These are phyloP conservation scores for Rhynchonycteris naso DNA, from an alignment of 2,797 vertebrate genomes.

Conservation along the genomic window DNA sequence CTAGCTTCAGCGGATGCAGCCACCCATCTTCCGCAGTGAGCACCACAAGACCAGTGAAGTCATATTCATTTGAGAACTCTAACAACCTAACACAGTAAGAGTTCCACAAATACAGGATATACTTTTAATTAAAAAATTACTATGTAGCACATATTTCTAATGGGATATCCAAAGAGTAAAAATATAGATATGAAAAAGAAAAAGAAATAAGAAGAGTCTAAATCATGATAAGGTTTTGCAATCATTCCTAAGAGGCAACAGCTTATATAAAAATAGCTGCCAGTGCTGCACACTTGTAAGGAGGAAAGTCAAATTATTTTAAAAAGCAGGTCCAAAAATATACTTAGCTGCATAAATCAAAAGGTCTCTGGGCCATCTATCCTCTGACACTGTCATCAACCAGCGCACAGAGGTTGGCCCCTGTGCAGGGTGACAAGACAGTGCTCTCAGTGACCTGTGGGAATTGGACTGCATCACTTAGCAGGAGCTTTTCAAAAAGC, in stretches of 20 bases:
- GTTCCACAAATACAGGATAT: background rate
- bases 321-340: conserved; percentile 78
- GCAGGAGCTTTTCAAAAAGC: background rate
- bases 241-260: conserved; percentile 72
- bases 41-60: background rate
- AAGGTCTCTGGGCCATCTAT: conserved; percentile 54
- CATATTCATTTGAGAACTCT: background rate
- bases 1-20: background rate
- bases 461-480: background rate
- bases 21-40: background rate
- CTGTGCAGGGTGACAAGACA: conserved; percentile 21
- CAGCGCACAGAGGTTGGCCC: conserved; percentile 60
- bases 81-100: background rate
- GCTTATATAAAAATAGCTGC: conserved; percentile 67
- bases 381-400: conserved; percentile 62
- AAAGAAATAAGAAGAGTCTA: conserved; percentile 46
- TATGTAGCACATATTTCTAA: conserved; percentile 29
- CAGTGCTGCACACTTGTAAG: conserved; percentile 68
- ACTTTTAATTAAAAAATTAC: conserved; percentile 15
- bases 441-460: background rate
- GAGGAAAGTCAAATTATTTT: conserved; percentile 77
- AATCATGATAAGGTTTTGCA: conserved; percentile 38
- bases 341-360: conserved; percentile 77
- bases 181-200: conserved; percentile 49
- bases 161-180: conserved; percentile 27